Conservation (phyloP, 2,113 vertebrate genomes). For the Anolis carolinensis region DNA sequence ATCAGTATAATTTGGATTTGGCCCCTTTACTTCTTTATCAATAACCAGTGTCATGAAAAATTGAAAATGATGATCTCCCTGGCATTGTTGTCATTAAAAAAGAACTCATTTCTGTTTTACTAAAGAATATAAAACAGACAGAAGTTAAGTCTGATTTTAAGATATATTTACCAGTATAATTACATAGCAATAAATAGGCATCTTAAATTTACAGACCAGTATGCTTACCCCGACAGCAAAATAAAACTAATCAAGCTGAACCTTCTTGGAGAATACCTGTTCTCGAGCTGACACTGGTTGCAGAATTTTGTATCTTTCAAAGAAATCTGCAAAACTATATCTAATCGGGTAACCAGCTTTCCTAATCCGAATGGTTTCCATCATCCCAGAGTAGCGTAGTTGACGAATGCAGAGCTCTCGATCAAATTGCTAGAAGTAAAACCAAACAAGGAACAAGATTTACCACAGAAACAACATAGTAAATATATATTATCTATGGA, state of each 20-base stretch:
- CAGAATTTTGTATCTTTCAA: slow-evolving; percentile 83
- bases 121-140: background rate
- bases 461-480: background rate
- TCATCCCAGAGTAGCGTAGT: slow-evolving; percentile 94
- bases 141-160: background rate
- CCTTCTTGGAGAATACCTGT: slow-evolving; percentile 55
- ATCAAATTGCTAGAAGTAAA: slow-evolving; percentile 84
- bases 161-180: background rate
- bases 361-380: slow-evolving; percentile 94
- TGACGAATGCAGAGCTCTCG: slow-evolving; percentile 91
- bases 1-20: background rate
- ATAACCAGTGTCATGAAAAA: background rate
- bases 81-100: background rate
- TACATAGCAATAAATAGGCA: slow-evolving; percentile 14
- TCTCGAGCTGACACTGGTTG: slow-evolving; percentile 61
- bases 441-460: slow-evolving; percentile 13
- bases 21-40: background rate
- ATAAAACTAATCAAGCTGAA: background rate
- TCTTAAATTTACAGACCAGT: background rate
- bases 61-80: background rate
- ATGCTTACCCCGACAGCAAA: background rate
- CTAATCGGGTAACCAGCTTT: slow-evolving; percentile 91
- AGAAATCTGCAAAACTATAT: slow-evolving; percentile 89
- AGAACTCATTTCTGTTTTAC: background rate
- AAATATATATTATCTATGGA: rapidly evolving